A percentile compares a stretch with the other conserved stretches of the same genome.
phyloP scores from a whole-genome alignment of 2,888 invertebrate species.

The Habrosyne pyritoides region DNA sequence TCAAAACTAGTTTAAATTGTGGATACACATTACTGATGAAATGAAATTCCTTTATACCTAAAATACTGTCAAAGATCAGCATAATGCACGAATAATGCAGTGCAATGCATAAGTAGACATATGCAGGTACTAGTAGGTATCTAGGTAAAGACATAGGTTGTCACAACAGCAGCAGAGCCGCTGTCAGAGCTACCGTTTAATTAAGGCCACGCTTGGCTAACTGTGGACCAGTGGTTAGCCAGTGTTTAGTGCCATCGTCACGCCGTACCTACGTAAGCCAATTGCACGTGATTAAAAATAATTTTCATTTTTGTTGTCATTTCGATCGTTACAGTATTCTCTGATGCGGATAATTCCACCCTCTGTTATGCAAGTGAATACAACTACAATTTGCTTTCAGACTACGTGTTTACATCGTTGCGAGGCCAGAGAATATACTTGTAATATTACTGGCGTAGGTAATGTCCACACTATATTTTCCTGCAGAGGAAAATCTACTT shows the following conservation, averaged over 20 bases:
- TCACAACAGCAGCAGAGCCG: slow-evolving; percentile 29
- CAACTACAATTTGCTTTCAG: background rate
- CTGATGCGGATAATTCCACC: slow-evolving; percentile 70
- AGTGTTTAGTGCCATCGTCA: slow-evolving; percentile 56
- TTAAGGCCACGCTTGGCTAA: slow-evolving; percentile 73
- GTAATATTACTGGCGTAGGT: too few relatives aligned
- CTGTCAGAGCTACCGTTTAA: slow-evolving; percentile 68
- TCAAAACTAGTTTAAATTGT: too few relatives aligned
- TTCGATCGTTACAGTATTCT: slow-evolving; percentile 65
- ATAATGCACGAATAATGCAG: background rate
- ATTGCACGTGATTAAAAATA: slow-evolving; percentile 81
- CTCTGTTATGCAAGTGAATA: slow-evolving; percentile 46
- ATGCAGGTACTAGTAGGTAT: slow-evolving; percentile 6
- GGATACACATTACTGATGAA: too few relatives aligned
- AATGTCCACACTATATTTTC: too few relatives aligned
- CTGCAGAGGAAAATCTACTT: too few relatives aligned
- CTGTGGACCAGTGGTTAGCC: slow-evolving; percentile 59
- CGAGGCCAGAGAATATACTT: too few relatives aligned
- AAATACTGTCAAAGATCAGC: too few relatives aligned
- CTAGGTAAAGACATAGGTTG: slow-evolving; percentile 21
- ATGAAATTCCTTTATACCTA: too few relatives aligned
- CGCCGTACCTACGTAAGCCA: slow-evolving; percentile 54
- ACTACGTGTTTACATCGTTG: too few relatives aligned
- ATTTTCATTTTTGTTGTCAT: slow-evolving; percentile 82
- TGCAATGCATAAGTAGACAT: background rate